Percentiles rank a stretch among this genome's conserved stretches.
These are phyloP conservation scores for Xestia xanthographa DNA, from an alignment of 2,888 invertebrate genomes.

Conservation along the genomic window DNA sequence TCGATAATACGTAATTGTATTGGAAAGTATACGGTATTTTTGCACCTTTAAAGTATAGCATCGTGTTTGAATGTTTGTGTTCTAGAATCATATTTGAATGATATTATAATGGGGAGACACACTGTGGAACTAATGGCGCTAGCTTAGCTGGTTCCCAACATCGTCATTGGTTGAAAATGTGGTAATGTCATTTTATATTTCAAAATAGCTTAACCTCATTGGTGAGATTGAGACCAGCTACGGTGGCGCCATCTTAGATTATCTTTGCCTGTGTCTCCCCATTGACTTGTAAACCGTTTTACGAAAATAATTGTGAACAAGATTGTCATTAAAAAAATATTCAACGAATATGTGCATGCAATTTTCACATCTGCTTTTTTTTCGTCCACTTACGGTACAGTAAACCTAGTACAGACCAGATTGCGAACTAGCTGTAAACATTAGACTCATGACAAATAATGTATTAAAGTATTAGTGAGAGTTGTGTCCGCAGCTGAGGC, in stretches of 20 bases:
- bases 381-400: not conserved
- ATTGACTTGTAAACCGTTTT: not conserved
- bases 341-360: not conserved
- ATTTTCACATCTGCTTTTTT: not conserved
- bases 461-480: not conserved
- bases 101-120: too few species aligned
- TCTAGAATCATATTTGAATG: conserved; percentile 24
- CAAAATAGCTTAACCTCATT: too few species aligned
- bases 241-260: too few species aligned
- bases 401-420: not conserved
- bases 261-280: too few species aligned
- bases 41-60: conserved; percentile 50
- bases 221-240: too few species aligned
- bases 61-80: conserved; percentile 41
- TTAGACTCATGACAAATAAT: not conserved
- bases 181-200: too few species aligned
- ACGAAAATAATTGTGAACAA: conserved; percentile 2
- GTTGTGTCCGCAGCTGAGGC: not conserved
- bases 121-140: too few species aligned
- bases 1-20: conserved; percentile 58
- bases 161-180: too few species aligned
- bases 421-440: not conserved
- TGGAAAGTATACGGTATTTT: conserved; percentile 54
- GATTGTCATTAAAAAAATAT: not conserved
- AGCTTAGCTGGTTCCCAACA: too few species aligned